phyloP scores from a whole-genome alignment of 2,113 vertebrate species.

The Nycticryphes semicollaris region DNA sequence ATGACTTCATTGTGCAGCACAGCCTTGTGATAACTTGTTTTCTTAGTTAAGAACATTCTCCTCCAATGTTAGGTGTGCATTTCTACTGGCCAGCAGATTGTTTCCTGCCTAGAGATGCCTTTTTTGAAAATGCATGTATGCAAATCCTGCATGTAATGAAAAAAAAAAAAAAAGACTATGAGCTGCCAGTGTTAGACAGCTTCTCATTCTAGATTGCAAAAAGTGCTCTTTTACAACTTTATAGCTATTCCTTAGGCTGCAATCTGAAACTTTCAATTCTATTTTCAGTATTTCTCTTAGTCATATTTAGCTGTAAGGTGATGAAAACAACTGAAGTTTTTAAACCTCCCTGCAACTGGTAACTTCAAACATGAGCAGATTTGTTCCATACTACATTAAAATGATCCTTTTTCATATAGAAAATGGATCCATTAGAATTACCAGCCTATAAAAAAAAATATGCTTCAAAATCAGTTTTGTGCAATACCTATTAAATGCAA shows the following conservation, averaged over 20 bases:
- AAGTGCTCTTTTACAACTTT: not conserved
- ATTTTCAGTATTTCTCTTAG: not conserved
- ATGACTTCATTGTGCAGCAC: not conserved
- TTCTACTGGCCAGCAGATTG: not conserved
- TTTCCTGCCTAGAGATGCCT: not conserved
- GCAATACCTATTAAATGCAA: not conserved
- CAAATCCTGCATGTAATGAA: not conserved
- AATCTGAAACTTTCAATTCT: not conserved
- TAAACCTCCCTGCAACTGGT: not conserved
- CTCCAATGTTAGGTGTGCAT: not conserved
- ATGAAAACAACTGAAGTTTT: not conserved
- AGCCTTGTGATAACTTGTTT: not conserved
- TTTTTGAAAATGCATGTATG: accelerated
- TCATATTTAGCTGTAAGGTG: not conserved
- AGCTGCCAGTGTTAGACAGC: not conserved
- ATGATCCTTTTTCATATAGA: not conserved
- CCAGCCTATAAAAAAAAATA: not conserved
- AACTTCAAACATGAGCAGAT: not conserved
- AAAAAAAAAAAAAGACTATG: not conserved
- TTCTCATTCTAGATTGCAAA: not conserved
- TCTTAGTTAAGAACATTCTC: not conserved
- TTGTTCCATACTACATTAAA: not conserved
- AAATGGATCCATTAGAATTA: not conserved
- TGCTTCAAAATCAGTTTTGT: not conserved
- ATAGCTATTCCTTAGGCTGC: not conserved